Evolutionary conservation across 1,140 invertebrate genomes (phyloP), one percentile per base, ranked within the genome.

Genomic region (Antheraea mylitta): DNA sequence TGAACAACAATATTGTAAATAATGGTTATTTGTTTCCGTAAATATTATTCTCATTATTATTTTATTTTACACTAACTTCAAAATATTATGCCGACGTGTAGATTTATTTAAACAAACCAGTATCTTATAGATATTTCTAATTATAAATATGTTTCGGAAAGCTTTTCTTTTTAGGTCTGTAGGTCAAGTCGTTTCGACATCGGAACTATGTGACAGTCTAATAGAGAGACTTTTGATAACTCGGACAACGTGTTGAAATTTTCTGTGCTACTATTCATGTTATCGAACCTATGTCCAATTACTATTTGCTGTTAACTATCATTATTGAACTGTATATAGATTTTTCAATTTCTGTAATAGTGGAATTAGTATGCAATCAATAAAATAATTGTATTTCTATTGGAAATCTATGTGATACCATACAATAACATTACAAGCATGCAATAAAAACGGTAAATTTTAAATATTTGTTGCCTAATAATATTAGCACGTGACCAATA

Each of bases 191-290:
- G 16, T 53, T 73, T 60, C 65, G 67, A 53, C 58, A 72, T 36
- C 36, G 11, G 45, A 62, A 36, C 71, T 65, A 73, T 61, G 64
- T 67, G 71, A 73, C 18, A 58, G 67, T 69, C 64, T 37, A 48
- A 69, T 69, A 69, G 67, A 66, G 59, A 69, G 64, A 64, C 60
- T 73, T 58, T 65, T 48, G 37, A 45, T 60, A 60, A 45, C 67
- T 69, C 63, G 60, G 64, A 64, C 64, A 65, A 36, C 64, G 65
- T 73, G 64, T 58, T 48, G 71, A 73, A 73, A 73, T 18, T 48
- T 30, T 65, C 53, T 63, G 30, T 37, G 61, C 9, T 63, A 4
- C n/a, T 11, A 63, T 63, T 63, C 37, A n/a, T 30, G 37, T 63
- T 63, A 63, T 37, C 5, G 6, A 8, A 13, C 61, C 30, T 63